Base-by-base conservation (phyloP, 2,113 vertebrate genomes). In the Piaya cayana region DNA sequence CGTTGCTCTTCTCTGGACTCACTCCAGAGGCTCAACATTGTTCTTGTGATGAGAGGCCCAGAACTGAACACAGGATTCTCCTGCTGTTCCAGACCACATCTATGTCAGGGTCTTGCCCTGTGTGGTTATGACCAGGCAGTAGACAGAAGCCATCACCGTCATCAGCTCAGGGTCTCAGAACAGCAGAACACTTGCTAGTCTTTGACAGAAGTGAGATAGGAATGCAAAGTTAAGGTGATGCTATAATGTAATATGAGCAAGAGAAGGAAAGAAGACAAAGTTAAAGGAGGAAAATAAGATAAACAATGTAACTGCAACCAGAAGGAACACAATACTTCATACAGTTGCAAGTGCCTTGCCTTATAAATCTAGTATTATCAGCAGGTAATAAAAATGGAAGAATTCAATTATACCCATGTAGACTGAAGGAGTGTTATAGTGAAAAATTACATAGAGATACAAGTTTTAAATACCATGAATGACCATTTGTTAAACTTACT, bases 391-490 rank as follows among this genome's bases (percentile, higher is more conserved):
- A 78, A 58, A 50, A 59, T 20, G 11, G 22, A 9, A 91, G 26
- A 82, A 70, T 87, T 82, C 43, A 60, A 6, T 84, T 91, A 84
- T 25, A 76, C 5, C 15, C 62, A 7, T 60, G 58, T n/a, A 75
- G 53, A 52, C 47, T 60, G 70, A 79, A 94, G 58, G 63, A 87
- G 87, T 87, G 82, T 56, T n/a, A 90, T 64, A 67, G 69, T 87
- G 39, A 94, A 78, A 86, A 89, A 92, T 76, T 15, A 87, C 52
- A 82, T 3, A 82, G 69, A 70, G 49, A 42, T 52, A 59, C 15
- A 64, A 76, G 90, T 90, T 95, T 94, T 96, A 96, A 95, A 95
- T 96, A 93, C 87, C 65, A 32, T n/a, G 43, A 95, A 91, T 79
- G 84, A 68, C 82, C 63, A 72, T 65, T 92, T 82, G 78, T 91